These are phyloP conservation scores for Ophion obscuratus DNA, from an alignment of 2,888 invertebrate species.

Conservation along the genomic window DNA sequence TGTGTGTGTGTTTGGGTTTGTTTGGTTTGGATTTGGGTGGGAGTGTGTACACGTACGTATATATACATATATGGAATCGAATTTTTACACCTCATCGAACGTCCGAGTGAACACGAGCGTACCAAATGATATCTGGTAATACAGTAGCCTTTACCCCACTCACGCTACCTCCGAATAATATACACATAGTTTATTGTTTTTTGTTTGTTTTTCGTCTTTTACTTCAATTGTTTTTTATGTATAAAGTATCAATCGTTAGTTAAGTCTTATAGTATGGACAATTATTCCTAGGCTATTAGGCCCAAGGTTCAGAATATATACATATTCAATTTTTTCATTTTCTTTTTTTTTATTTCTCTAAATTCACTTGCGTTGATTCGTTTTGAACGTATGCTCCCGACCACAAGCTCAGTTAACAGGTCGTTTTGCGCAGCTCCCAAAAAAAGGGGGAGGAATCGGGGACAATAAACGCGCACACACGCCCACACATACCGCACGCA, in stretches of 20 bases:
- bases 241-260: slow-evolving; percentile 82
- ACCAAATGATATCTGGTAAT: slow-evolving; percentile 79
- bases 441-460: slow-evolving; percentile 6
- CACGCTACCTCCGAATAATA: slow-evolving; percentile 80
- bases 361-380: slow-evolving; percentile 67
- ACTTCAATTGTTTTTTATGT: slow-evolving; percentile 66
- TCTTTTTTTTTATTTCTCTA: slow-evolving; percentile 6
- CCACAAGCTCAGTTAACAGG: slow-evolving; percentile 65
- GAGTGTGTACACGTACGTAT: no score
- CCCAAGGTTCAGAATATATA: slow-evolving; percentile 76
- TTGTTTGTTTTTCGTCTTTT: slow-evolving; percentile 42
- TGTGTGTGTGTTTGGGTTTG: no score
- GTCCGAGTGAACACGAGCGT: slow-evolving; percentile 77
- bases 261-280: slow-evolving; percentile 84
- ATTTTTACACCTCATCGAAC: slow-evolving; percentile 70
- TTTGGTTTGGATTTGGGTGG: no score
- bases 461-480: neutral
- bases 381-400: slow-evolving; percentile 71
- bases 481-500: no score
- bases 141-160: slow-evolving; percentile 80
- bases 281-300: slow-evolving; percentile 81
- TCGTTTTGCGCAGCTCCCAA: slow-evolving; percentile 53
- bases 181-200: slow-evolving; percentile 73
- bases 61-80: slow-evolving; percentile 45
- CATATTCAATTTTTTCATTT: slow-evolving; percentile 60